A percentile compares a stretch with the other conserved stretches of the same genome.
Evolutionary conservation across 2,888 invertebrate species (phyloP).

Genomic region (Serripes groenlandicus): DNA sequence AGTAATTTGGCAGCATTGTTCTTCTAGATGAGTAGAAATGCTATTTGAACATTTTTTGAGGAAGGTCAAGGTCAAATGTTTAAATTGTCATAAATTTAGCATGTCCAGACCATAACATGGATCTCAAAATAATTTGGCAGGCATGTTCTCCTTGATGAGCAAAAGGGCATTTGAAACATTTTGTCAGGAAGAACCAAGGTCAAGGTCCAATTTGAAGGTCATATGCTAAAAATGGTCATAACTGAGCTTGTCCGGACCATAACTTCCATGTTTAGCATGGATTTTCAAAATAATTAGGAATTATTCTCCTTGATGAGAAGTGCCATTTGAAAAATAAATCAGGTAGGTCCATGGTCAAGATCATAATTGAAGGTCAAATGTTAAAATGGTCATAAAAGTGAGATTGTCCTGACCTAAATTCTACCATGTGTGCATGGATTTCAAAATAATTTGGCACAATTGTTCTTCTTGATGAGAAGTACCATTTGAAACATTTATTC

Average conservation of each 20-base stretch:
- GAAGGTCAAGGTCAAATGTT: slow-evolving; percentile 9
- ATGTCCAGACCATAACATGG: slow-evolving; percentile 11
- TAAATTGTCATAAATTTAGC: background rate
- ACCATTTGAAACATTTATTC: no score
- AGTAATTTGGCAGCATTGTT: background rate
- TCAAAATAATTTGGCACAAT: no score
- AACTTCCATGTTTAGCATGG: background rate
- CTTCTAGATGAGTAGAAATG: slow-evolving; percentile 3
- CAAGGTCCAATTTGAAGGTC: background rate
- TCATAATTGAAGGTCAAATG: background rate
- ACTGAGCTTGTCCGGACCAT: slow-evolving; percentile 9
- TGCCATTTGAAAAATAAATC: background rate
- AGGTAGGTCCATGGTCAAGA: background rate
- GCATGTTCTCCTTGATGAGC: background rate
- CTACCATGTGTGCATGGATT: no score
- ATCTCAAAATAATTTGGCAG: background rate
- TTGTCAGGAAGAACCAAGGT: background rate
- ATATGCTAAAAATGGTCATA: background rate
- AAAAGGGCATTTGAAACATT: background rate
- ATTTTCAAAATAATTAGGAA: background rate
- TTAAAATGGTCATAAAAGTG: no score
- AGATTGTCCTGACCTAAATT: no score
- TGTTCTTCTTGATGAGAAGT: no score
- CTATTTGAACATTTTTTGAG: background rate
- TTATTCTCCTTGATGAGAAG: background rate